Base-by-base conservation (phyloP, 2,113 vertebrate species). In the Turdus rufiventris region DNA sequence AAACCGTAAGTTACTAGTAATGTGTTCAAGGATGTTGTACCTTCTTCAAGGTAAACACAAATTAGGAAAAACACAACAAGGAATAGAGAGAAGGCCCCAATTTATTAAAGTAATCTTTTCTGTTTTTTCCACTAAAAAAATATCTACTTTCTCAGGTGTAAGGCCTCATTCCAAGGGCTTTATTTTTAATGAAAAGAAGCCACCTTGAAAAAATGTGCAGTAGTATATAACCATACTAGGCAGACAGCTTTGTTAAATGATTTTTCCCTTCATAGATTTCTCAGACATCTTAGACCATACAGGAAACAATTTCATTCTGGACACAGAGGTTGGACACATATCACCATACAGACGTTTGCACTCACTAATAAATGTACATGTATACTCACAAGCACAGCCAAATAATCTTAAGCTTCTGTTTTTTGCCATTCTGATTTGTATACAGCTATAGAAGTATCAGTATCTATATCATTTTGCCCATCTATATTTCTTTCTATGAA, bases 401-500 rank as follows among this genome's bases (percentile, higher is more conserved):
- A 76, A 88, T 67, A 47, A 60, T 48, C 24, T 71, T 68, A 78
- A 67, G 14, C 21, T 36, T 51, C 42, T 57, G 21, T 47, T 57
- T 70, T 82, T 91, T 91, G 74, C 42, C 40, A 62, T 89, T 40
- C n/a, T 87, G 57, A 21, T 75, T 72, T 88, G 56, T 62, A 34
- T 58, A 29, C 60, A 73, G 77, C 40, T 93, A 57, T 61, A 74
- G 56, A 53, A 78, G 53, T 72, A 89, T 70, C 54, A 85, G 75
- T 87, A 83, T 79, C 79, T 95, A 31, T 96, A 80, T 96, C 7
- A 86, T 85, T 94, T 91, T 95, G 15, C 51, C 94, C 65, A 92
- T 58, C 71, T 93, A 87, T 97, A 94, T 97, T 88, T 97, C 87
- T 94, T 93, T 94, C 82, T 93, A 36, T 96, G 93, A 96, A 97